Evolutionary conservation across 2,888 invertebrate species (phyloP), one percentile per base, ranked within the genome.

Genomic region (Lepidocyrtoides sp.): DNA sequence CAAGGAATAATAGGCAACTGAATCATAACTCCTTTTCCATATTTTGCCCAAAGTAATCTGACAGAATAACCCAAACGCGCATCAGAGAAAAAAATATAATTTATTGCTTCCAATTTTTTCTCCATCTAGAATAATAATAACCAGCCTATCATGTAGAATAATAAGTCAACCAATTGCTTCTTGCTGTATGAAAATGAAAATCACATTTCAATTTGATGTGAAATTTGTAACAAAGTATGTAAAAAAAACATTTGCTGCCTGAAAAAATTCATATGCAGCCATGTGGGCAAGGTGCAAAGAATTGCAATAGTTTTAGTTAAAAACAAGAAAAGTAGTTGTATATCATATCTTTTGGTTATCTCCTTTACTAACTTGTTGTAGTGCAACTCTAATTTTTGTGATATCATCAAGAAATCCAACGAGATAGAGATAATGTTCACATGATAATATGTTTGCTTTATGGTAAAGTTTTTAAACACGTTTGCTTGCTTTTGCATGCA

Each of bases 21-120:
- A n/a, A 26, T 14, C 63, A 63, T 72, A 72, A 77, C 51, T 77
- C 77, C 57, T 79, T 54, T 54, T 54, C 79, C 54, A 29, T 36
- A 91, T 91, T 91, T 89, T 91, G 88, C 88, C 88, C 84, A 91
- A 91, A 91, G 88, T 84, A 23, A 89, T 87, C 48, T 51, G 51
- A 79, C 14, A 75, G 17, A 51, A 63, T 48, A 17, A 63, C 48
- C 63, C 48, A 63, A 87, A 77, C 41, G 79, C 69, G 81, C 69
- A 89, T 48, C 48, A 82, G 32, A 82, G 54, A 51, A 82, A 36
- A 88, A 87, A 82, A 72, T 66, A 41, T 91, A 79, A 91, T 91
- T 91, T 91, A 91, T 88, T 54, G 57, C 91, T 75, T 69, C 83
- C 72, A 83, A 60, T 66, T 83, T 54, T 79, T 87, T 77, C 32